A percentile compares a stretch with the other conserved stretches of the same genome.
These are phyloP conservation scores for Chiroxiphia lanceolata DNA, from an alignment of 2,797 vertebrate species.

Conservation along the genomic window DNA sequence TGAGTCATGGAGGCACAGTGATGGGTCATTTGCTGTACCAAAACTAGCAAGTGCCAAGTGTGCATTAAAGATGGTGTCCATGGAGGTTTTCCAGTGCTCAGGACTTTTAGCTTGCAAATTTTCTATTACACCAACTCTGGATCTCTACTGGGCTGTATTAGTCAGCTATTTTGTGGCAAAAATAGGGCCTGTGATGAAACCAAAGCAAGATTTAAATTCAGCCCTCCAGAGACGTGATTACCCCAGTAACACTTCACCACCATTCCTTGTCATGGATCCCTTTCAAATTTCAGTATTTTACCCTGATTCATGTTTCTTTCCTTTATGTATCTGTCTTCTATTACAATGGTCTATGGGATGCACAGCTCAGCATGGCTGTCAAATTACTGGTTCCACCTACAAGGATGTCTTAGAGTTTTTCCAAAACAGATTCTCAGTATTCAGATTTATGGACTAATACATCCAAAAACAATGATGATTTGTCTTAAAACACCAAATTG, in stretches of 20 bases:
- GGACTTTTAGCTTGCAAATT: neutral
- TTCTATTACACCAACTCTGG: neutral
- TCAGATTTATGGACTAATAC: neutral
- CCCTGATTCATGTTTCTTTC: neutral
- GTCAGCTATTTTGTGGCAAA: neutral
- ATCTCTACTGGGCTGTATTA: neutral
- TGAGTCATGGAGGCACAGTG: neutral
- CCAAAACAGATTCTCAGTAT: neutral
- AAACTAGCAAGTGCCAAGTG: neutral
- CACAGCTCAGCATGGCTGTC: neutral
- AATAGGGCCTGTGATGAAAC: neutral
- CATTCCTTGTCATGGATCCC: neutral
- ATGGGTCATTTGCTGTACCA: neutral
- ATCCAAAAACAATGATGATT: neutral
- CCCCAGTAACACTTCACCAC: neutral
- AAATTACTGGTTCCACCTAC: neutral
- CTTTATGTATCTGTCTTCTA: neutral
- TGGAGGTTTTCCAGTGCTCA: neutral
- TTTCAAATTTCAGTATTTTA: neutral
- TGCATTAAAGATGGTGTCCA: neutral
- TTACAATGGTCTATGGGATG: neutral
- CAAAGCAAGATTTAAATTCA: neutral
- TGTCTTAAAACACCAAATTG: neutral
- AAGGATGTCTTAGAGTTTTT: neutral
- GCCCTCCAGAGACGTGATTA: neutral